Conservation (phyloP, 2,797 vertebrate genomes). For the Mus spretus region DNA sequence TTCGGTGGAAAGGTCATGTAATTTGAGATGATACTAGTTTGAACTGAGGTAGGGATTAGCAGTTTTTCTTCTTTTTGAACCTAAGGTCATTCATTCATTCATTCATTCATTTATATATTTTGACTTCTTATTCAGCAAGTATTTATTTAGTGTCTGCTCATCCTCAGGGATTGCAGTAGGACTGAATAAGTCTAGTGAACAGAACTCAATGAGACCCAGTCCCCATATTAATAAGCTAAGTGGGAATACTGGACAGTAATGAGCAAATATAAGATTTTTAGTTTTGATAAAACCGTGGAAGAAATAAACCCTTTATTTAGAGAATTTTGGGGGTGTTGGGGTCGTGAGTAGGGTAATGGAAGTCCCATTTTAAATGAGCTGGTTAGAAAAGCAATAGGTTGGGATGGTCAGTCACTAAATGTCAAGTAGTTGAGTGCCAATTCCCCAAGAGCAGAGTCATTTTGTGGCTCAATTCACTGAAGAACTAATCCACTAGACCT, state of each 20-base stretch:
- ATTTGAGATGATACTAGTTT: not conserved
- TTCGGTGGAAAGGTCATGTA: not conserved
- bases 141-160: constrained; percentile 19
- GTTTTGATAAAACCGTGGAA: constrained; percentile 62
- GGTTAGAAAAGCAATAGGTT: constrained; percentile 33
- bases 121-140: constrained; percentile 36
- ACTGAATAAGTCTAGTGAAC: not conserved
- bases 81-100: not conserved
- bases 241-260: not conserved
- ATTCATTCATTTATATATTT: not conserved
- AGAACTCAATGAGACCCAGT: not conserved
- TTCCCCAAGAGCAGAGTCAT: constrained; percentile 65
- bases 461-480: constrained; percentile 12
- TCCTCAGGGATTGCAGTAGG: not conserved
- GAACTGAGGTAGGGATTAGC: not conserved
- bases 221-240: not conserved
- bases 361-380: constrained; percentile 17
- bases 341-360: not conserved
- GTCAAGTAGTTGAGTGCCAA: constrained; percentile 63
- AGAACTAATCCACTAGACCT: constrained; percentile 51
- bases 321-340: constrained; percentile 63
- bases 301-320: constrained; percentile 16
- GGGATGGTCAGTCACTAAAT: constrained; percentile 29
- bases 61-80: constrained; percentile 27
- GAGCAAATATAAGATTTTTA: constrained; percentile 48